These are phyloP conservation scores for Plusia festucae DNA, from an alignment of 2,888 invertebrate genomes.

Conservation along the genomic window DNA sequence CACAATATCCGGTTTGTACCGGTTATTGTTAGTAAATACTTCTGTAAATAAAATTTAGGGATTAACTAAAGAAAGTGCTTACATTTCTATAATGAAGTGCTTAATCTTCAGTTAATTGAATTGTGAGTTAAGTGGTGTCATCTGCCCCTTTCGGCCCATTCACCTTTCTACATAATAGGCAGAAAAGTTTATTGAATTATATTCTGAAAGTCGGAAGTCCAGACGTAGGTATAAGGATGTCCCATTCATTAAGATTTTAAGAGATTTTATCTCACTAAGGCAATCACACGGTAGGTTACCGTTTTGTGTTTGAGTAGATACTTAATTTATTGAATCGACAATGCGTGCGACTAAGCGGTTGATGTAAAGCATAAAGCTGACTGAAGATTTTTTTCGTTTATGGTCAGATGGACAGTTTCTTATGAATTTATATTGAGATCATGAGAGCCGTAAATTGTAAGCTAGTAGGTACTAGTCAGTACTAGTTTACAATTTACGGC, in stretches of 20 bases:
- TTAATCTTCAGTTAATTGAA: constrained; percentile 61
- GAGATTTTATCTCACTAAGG: constrained; percentile 46
- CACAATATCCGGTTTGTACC: constrained; percentile 66
- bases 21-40: constrained; percentile 54
- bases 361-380: constrained; percentile 38
- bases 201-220: constrained; percentile 49
- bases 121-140: constrained; percentile 62
- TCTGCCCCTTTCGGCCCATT: constrained; percentile 58
- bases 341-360: constrained; percentile 44
- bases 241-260: constrained; percentile 49
- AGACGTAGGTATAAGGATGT: constrained; percentile 29
- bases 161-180: constrained; percentile 46
- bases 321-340: constrained; percentile 41
- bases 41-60: constrained; percentile 56
- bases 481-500: not conserved
- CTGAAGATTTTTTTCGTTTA: constrained; percentile 23
- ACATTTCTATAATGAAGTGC: constrained; percentile 53
- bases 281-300: constrained; percentile 47
- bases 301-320: constrained; percentile 28
- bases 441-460: too few relatives aligned
- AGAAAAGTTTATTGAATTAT: constrained; percentile 42
- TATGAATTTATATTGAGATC: constrained; percentile 16
- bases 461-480: constrained; percentile 2
- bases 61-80: constrained; percentile 57
- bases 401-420: constrained; percentile 40